phyloP scores from a whole-genome alignment of 1,140 invertebrate species.

The Heliconius himera region DNA sequence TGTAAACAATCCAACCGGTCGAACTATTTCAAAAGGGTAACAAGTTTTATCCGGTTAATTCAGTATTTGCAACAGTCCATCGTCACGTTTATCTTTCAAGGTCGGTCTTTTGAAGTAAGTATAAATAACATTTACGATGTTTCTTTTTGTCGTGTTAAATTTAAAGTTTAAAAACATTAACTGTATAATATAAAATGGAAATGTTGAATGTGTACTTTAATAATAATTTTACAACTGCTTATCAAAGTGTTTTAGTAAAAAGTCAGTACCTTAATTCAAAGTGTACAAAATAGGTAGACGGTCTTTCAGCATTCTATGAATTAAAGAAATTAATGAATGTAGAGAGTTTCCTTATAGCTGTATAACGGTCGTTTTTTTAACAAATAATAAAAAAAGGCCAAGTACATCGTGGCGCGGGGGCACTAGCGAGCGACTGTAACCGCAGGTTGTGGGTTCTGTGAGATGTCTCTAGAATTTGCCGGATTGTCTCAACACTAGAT shows the following conservation, averaged over 20 bases:
- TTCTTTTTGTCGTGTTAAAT: background rate
- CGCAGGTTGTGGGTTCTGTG: too few species aligned
- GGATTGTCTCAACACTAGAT: too few species aligned
- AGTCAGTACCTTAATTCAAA: background rate
- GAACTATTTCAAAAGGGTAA: conserved; percentile 11
- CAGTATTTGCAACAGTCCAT: conserved; percentile 10
- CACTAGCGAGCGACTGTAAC: too few species aligned
- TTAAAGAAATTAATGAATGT: too few species aligned
- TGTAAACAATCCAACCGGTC: conserved; percentile 2
- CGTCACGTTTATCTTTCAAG: conserved; percentile 8
- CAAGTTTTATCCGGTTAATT: conserved; percentile 14
- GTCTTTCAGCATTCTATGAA: too few species aligned
- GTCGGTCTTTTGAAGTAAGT: background rate
- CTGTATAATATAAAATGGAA: background rate
- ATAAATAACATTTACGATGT: background rate
- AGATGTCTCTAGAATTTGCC: too few species aligned
- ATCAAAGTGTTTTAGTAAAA: background rate
- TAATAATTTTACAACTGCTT: background rate
- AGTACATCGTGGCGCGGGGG: too few species aligned
- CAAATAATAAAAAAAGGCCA: too few species aligned
- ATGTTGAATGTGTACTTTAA: background rate
- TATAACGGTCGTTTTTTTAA: too few species aligned
- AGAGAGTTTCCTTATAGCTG: too few species aligned
- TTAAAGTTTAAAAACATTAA: conserved; percentile 12
- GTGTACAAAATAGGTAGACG: background rate